Evolutionary conservation across 2,797 vertebrate species (phyloP), one percentile per base, ranked within the genome.

Genomic region (Podarcis siculus): DNA sequence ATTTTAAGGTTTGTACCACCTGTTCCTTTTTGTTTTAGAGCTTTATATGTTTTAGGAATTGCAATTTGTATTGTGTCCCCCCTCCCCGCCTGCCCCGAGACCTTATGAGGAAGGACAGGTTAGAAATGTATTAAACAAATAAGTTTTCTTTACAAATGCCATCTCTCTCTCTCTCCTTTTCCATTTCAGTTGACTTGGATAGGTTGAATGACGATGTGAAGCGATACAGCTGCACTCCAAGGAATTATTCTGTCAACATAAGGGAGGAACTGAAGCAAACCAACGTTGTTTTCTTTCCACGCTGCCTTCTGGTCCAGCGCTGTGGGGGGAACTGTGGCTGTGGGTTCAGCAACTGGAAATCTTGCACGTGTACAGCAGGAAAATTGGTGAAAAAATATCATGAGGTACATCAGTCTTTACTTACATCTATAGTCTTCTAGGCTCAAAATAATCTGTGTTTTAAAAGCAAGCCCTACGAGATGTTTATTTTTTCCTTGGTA

Each of bases 281-380:
- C 94, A 98, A 96, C 0, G 98, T 97, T 0, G 98, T 99, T 84
- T 99, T 99, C 97, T 99, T 99, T 93, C 99, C 99, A 0, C 98
- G 98, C 5, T 99, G 99, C 94, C 97, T 99, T 76, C 97, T 99
- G 13, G 98, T 99, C 92, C 97, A 98, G 92, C 98, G 98, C 91
- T 99, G 99, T 0, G 99, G 99, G 0, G 98, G 99, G 4, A 99
- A 99, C 94, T 99, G 99, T 32, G 99, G 98, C 92, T 99, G 99
- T 0, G 98, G 98, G 4, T 98, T 98, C 0, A 88, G 95, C 0
- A 96, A 95, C 95, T 98, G 98, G 98, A 98, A 98, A 90, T 98
- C 98, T 90, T 99, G 99, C 96, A 96, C 82, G 0, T 99, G 99
- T 39, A 95, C 93, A 78, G 96, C 98, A 12, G 97, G 97, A 42